These are phyloP conservation scores for Eurystomus glaucurus DNA, from an alignment of 2,797 vertebrate genomes.

Conservation along the genomic window DNA sequence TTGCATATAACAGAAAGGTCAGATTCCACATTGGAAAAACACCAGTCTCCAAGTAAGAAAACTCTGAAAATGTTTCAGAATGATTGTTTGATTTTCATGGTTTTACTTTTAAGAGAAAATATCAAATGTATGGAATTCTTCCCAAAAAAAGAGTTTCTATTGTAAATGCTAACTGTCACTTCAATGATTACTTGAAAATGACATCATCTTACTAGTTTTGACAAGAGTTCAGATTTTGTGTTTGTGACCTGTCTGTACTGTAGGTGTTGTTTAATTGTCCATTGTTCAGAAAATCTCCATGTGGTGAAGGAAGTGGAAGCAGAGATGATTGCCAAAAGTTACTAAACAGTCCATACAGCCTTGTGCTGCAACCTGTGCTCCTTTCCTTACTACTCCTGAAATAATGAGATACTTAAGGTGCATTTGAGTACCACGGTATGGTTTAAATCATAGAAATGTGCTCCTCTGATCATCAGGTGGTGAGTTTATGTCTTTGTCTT, in stretches of 20 bases:
- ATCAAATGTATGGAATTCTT: not conserved
- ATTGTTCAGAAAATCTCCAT: not conserved
- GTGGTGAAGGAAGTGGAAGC: not conserved
- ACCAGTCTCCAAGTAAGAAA: not conserved
- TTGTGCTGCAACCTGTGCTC: not conserved
- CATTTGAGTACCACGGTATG: not conserved
- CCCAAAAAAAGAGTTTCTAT: not conserved
- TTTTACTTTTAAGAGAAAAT: not conserved
- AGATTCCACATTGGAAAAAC: not conserved
- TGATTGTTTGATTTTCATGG: not conserved
- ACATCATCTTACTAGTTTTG: not conserved
- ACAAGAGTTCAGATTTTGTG: not conserved
- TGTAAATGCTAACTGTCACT: not conserved
- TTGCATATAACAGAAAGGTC: not conserved
- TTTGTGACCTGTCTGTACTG: not conserved
- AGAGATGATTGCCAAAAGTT: not conserved
- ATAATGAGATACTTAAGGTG: not conserved
- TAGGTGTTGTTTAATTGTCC: not conserved
- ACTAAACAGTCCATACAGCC: not conserved
- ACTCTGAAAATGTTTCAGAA: not conserved
- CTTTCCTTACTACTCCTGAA: not conserved
- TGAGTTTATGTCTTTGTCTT: constrained; percentile 15
- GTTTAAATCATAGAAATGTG: not conserved
- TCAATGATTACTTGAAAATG: not conserved
- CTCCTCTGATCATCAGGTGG: not conserved